Base-by-base conservation (phyloP, 2,888 invertebrate genomes). In the Hololepta plana region DNA sequence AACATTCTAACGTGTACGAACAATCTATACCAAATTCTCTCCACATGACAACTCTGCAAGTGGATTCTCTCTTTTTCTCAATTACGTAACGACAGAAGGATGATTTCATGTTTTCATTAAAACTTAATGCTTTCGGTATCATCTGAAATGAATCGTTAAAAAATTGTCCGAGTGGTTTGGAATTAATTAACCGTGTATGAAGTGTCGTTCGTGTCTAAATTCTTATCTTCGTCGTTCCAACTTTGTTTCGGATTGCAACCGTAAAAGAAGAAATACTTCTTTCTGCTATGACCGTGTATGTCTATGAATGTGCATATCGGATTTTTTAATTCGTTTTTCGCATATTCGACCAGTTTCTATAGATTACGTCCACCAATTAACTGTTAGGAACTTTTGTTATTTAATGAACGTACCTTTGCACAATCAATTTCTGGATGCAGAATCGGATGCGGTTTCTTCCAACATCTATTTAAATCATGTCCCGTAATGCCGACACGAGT, bases 1-100 rank as follows among this genome's bases (percentile, higher is more conserved):
- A 77, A 28, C 77, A 77, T 53, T 87, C 87, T 70, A 87, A 72
- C 15, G 87, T 87, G 57, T 85, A 85, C 30, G 62, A 67, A 33
- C 76, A 61, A 22, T 67, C 59, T 30, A 87, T 71, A 10, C 74
- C 74, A 34, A 84, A 71, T 49, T 85, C 77, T 26, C 85, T 58
- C 85, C 85, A 87, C 29, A 82, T 69, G 2, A 82, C 76, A 35
- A 87, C 79, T 23, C 87, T 61, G 3, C 82, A 85, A 2, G 85
- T 85, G 33, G 79, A 65, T 57, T 87, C 85, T 34, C 82, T 67
- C 38, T 69, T 65, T 26, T 73, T 63, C 46, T 80, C 76, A 34
- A 87, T 71, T 32, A 69, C 62, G 56, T 76, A 85, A 33, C 34
- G 38, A 22, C 42, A 42, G 25, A 29, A 41, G 8, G 31, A 33